Evolutionary conservation across 2,797 vertebrate species (phyloP).

Genomic region (Mallotus villosus): DNA sequence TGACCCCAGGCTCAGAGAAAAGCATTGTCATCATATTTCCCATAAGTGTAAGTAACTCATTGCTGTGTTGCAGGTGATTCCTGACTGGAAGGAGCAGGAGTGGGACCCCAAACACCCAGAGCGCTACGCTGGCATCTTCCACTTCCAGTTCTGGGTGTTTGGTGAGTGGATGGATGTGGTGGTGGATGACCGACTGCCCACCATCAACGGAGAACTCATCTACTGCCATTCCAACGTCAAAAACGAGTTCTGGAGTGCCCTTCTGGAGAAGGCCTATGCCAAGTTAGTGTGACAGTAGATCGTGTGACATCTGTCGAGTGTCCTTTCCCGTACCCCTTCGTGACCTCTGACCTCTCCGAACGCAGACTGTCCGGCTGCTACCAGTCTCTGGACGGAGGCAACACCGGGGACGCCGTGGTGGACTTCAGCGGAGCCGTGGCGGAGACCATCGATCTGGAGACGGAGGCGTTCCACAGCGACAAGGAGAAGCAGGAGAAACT

Average conservation of each 20-base stretch:
- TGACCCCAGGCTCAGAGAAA: too few species aligned
- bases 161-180: conserved; percentile 92
- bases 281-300: conserved; percentile 76
- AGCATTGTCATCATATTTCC: background rate
- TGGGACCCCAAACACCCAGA: conserved; percentile 83
- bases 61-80: conserved; percentile 81
- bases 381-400: conserved; percentile 89
- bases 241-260: conserved; percentile 94
- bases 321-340: background rate
- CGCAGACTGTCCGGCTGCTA: conserved; percentile 88
- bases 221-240: conserved; percentile 88
- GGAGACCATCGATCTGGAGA: conserved; percentile 80
- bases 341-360: background rate
- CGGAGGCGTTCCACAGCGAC: conserved; percentile 55
- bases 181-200: conserved; percentile 90
- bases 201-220: conserved; percentile 80
- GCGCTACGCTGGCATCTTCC: conserved; percentile 89
- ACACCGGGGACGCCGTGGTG: conserved; percentile 89
- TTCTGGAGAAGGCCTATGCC: conserved; percentile 94
- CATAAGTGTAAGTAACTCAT: background rate
- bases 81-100: conserved; percentile 84
- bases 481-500: conserved; percentile 75
- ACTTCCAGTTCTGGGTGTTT: conserved; percentile 92
- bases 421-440: conserved; percentile 92
- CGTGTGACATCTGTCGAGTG: background rate